These are phyloP conservation scores for Ceratosolen fusciceps DNA, from an alignment of 1,140 invertebrate species.

Conservation along the genomic window DNA sequence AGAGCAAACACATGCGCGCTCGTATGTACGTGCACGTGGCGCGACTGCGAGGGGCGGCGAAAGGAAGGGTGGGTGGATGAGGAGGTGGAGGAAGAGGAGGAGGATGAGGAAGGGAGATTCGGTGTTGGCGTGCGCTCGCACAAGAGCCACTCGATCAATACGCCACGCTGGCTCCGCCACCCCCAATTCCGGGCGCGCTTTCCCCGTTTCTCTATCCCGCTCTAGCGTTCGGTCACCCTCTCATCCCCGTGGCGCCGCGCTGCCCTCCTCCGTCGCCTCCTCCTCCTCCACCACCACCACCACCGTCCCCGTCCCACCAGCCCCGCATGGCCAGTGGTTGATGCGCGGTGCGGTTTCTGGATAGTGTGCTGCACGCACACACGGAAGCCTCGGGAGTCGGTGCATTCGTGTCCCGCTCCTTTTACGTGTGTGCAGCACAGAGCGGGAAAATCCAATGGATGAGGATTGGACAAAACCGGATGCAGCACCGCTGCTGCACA, in stretches of 20 bases:
- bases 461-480: slow-evolving; percentile 14
- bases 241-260: not conserved
- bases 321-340: too few species aligned
- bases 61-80: slow-evolving; percentile 36
- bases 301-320: not conserved
- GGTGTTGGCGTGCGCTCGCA: slow-evolving; percentile 54
- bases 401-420: not conserved
- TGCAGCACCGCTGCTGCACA: slow-evolving; percentile 25
- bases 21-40: slow-evolving; percentile 16
- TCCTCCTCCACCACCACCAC: not conserved
- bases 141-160: slow-evolving; percentile 72
- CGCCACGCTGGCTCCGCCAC: slow-evolving; percentile 67
- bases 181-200: slow-evolving; percentile 48
- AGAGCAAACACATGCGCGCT: not conserved
- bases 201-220: slow-evolving; percentile 19
- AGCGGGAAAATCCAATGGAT: not conserved
- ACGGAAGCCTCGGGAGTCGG: too few species aligned
- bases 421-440: not conserved
- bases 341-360: too few species aligned
- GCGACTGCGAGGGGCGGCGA: slow-evolving; percentile 43
- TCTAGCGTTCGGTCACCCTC: slow-evolving; percentile 17
- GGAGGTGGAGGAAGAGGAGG: slow-evolving; percentile 17
- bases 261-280: too few species aligned
- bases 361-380: not conserved
- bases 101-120: not conserved